Base-by-base conservation (phyloP, 2,888 invertebrate genomes). In the Xanthostigma xanthostigma region DNA sequence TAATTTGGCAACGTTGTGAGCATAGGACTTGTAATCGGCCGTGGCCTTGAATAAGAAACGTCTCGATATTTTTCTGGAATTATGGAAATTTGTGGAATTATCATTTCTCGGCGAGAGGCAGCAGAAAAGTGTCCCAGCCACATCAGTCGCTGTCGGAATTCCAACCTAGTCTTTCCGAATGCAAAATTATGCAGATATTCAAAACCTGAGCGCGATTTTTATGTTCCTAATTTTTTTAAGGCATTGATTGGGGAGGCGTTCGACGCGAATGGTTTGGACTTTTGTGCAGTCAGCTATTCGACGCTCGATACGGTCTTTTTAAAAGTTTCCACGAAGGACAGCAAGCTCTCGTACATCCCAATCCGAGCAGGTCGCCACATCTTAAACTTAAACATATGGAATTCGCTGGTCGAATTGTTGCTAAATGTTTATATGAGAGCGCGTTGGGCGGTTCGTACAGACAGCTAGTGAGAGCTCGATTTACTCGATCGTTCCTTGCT, bases 251-350 rank as follows among this genome's bases (percentile, higher is more conserved):
- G 91, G 94, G 94, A 55, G 94, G 94, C 5, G 74, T 94, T 42
- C 75, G 93, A 6, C 78, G 93, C 51, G 95, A 95, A 69, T 95
- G 94, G 94, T 92, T 94, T 69, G 92, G 93, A 56, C 67, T 91
- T 55, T 77, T 93, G 54, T 93, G 93, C 68, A 83, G 81, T 11
- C 77, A 86, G 53, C 70, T 95, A 49, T 95, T 94, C 68, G 91
- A 92, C 68, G 78, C 87, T 13, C 79, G 81, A 56, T 76, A 81
- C 61, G 84, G 85, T 0, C 73, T 95, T 50, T 95, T 94, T 69
- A 79, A 77, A 55, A 81, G 88, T 53, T 89, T 93, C 64, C 83
- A 86, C 57, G 91, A 92, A 61, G 79, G 86, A 46, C 82, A 85
- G 55, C 86, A 89, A 62, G 90, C 89, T 1, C 71, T 93, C 52